Evolutionary conservation across 2,113 vertebrate species (phyloP), one percentile per base, ranked within the genome.

Genomic region (Lates calcarifer): DNA sequence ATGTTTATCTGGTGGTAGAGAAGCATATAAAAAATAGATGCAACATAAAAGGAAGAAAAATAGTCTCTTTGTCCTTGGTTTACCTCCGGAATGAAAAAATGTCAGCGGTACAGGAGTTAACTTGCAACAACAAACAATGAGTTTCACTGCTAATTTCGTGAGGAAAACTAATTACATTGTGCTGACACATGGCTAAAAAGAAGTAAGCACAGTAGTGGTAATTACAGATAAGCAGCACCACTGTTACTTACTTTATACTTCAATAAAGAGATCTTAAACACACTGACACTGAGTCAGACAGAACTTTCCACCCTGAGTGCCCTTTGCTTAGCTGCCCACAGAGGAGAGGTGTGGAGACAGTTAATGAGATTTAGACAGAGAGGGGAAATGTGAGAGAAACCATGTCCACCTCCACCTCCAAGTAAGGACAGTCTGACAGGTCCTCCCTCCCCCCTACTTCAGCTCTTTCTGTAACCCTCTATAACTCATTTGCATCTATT

Each of bases 281-380:
- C 68, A n/a, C 24, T 37, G 13, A 66, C 17, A 24, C 6, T 22
- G n/a, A 56, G 57, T 72, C 47, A 39, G 45, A 29, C 28, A 31
- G 33, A 45, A 31, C 22, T 64, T 51, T 62, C 66, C 45, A 74
- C 20, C 64, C 13, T 33, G 33, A 49, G 24, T 55, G 28, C 33
- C 51, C 55, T 49, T 49, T 56, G 15, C 41, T 73, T 33, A 41
- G 65, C 60, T 57, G 41, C 31, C 58, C 17, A 72, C 71, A 47
- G 28, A 66, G n/a, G 41, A 58, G 35, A 66, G 63, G 76, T 71
- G 62, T 22, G 43, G 65, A 78, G 74, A 73, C 49, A 5, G 33
- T 65, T 86, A 77, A 90, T 81, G 75, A 84, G 82, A 79, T 85
- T 80, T 77, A 76, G 58, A 73, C 33, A 70, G 31, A 65, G 41